Base-by-base conservation (phyloP, 2,888 invertebrate species). In the Lepidochitona cinerea region DNA sequence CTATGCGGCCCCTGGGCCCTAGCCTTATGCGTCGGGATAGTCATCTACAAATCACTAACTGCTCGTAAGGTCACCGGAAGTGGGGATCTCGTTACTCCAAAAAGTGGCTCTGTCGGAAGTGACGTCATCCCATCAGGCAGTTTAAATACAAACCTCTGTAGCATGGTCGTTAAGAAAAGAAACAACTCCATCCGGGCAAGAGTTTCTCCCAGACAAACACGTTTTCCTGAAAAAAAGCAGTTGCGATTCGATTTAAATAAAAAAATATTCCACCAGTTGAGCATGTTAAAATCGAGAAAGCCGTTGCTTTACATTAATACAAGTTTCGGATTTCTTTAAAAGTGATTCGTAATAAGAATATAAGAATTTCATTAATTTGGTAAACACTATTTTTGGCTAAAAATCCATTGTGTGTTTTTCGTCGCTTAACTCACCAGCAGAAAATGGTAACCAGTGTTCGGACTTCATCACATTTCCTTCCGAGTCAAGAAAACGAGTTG, bases 101-200 rank as follows among this genome's bases (percentile, higher is more conserved):
- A 1, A 26, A 59, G 1, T 59, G 29, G 12, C 29, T 59, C 59
- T 29, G 14, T 14, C 14, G 59, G 9, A 1, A 29, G 36, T n/a
- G 23, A 23, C 9, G 66, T 18, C 35, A n/a, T 9, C 2, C 66
- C 66, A 4, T 66, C 35, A n/a, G 35, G 66, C 3, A 14, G 12
- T 36, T 36, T 66, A 12, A 66, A 35, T 32, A 29, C 29, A 29
- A 66, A 66, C 3, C 66, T 1, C 29, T 66, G 66, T 4, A 66
- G 35, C 29, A 66, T 66, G 18, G 66, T 14, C 14, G 36, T 37
- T 1, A 66, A 3, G 37, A 66, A 66, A 14, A 66, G 35, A n/a
- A 81, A 81, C 37, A 81, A 66, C 41, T 83, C 83, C 80, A 81
- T 81, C 49, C 74, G 70, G 9, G 81, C 83, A 6, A 82, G 59